Evolutionary conservation across 2,113 vertebrate genomes (phyloP).

Genomic region (Girardinichthys multiradiatus): DNA sequence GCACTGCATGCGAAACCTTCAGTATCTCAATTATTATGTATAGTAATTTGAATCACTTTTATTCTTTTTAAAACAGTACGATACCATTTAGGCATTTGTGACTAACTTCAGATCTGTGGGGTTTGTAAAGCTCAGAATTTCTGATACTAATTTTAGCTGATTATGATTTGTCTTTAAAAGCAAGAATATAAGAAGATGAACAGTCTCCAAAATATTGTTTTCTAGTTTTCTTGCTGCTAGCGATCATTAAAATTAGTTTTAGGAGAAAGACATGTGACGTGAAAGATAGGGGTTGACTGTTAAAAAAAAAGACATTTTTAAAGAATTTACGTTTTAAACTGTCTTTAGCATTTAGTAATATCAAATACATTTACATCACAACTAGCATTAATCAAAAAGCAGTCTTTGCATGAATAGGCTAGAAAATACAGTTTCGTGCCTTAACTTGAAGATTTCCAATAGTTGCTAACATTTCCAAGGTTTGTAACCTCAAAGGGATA

Average conservation of each 20-base stretch:
- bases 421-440: too few species aligned
- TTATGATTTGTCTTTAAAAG: not conserved
- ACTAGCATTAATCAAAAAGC: not conserved
- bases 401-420: not conserved
- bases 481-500: too few species aligned
- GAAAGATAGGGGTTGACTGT: not conserved
- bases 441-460: too few species aligned
- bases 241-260: not conserved
- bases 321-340: not conserved
- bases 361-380: not conserved
- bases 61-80: not conserved
- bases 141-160: not conserved
- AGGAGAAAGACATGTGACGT: too few species aligned
- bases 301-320: too few species aligned
- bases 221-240: not conserved
- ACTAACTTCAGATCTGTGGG: too few species aligned
- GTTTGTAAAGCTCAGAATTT: not conserved
- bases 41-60: not conserved
- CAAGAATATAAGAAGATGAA: not conserved
- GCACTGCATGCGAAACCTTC: constrained; percentile 6
- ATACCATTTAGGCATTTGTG: not conserved
- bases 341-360: not conserved
- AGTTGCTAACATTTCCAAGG: too few species aligned
- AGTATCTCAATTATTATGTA: not conserved
- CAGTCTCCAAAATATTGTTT: not conserved